Evolutionary conservation across 30 jellyfish, hydroid and myxozoan genomes (phyloP).

Genomic region (Aurelia coerulea): DNA sequence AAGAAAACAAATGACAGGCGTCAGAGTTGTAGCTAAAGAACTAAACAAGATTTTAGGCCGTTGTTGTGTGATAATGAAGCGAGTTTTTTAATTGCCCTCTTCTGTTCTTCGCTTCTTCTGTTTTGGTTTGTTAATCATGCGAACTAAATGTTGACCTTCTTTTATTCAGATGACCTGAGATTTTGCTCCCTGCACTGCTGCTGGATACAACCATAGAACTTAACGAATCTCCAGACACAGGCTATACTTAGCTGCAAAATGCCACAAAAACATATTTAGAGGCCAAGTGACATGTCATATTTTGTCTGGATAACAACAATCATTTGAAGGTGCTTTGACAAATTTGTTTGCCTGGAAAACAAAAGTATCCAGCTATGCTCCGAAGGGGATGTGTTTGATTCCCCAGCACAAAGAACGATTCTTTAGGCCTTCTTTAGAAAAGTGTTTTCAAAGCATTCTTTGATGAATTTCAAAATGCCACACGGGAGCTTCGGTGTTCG

Average conservation of each 20-base stretch:
- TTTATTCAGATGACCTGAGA: constrained; percentile 14
- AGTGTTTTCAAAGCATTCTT: no score
- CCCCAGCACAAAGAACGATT: no score
- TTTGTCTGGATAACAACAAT: background rate
- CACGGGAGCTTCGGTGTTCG: no score
- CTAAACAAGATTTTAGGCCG: constrained; percentile 14
- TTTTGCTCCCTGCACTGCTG: background rate
- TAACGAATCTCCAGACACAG: background rate
- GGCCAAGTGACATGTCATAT: background rate
- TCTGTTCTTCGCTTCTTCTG: background rate
- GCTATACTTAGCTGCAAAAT: no score
- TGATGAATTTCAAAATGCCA: no score
- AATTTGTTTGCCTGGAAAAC: background rate
- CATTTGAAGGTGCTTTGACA: background rate
- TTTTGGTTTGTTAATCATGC: constrained; percentile 44
- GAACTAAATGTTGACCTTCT: constrained; percentile 12
- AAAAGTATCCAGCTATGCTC: background rate
- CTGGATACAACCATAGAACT: background rate
- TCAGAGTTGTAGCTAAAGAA: background rate
- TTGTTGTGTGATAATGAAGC: background rate
- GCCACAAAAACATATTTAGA: no score
- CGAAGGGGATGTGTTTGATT: constrained; percentile 1
- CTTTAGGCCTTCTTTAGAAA: no score
- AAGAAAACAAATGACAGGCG: background rate
- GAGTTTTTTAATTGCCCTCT: background rate